These are phyloP conservation scores for Coregonus suidteri DNA, from an alignment of 2,797 vertebrate genomes.

Conservation along the genomic window DNA sequence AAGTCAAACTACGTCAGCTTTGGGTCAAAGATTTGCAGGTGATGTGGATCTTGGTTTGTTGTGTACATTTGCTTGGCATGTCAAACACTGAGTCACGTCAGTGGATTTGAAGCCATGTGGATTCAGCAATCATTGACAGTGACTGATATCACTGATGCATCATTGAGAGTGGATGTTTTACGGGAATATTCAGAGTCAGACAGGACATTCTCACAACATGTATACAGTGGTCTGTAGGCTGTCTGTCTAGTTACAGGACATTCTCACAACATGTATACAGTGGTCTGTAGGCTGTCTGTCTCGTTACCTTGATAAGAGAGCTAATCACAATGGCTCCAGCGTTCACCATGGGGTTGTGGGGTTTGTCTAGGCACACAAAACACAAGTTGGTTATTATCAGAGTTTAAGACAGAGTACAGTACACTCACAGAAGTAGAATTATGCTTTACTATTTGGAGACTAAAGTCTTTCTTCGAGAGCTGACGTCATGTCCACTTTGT, in stretches of 20 bases:
- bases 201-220: not conserved
- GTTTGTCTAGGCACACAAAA: conserved; percentile 76
- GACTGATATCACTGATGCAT: no score
- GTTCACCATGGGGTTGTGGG: conserved; percentile 91
- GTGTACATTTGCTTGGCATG: not conserved
- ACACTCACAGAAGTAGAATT: not conserved
- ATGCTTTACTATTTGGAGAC: no score
- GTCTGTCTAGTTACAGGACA: no score
- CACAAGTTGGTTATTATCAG: conserved; percentile 1
- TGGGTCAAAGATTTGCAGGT: conserved; percentile 19
- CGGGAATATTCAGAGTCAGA: not conserved
- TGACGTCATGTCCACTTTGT: no score
- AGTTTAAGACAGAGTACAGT: not conserved
- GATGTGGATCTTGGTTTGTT: not conserved
- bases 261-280: no score
- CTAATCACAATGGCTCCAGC: conserved; percentile 88
- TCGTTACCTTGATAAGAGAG: conserved; percentile 86
- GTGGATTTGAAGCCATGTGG: no score
- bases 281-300: no score
- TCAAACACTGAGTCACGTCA: not conserved
- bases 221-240: no score
- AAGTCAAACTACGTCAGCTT: not conserved
- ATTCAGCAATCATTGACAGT: no score
- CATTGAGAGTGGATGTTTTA: not conserved
- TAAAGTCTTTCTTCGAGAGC: no score